Percentiles rank a stretch among this genome's conserved stretches.
Evolutionary conservation across 2,797 vertebrate species (phyloP).

Genomic region (Stomatorhinus walkeri): DNA sequence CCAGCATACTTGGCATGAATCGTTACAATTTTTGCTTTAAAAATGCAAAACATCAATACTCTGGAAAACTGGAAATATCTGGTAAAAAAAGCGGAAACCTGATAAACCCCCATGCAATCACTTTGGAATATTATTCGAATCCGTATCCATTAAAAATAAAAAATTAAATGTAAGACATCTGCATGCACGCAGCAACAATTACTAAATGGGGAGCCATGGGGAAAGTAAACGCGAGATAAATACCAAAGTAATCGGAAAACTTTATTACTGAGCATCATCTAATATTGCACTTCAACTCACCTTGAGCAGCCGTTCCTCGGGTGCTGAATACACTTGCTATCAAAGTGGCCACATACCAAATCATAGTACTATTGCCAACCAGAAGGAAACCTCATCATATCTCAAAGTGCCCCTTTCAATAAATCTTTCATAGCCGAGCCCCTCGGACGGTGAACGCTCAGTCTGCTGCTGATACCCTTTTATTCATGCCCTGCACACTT

Average conservation of each 20-base stretch:
- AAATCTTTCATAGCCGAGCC: slow-evolving; percentile 51
- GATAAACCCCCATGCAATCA: neutral
- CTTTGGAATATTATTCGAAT: neutral
- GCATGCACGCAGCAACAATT: neutral
- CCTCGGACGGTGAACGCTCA: slow-evolving; percentile 51
- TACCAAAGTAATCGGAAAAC: slow-evolving; percentile 7
- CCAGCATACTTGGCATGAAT: neutral
- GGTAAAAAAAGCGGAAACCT: neutral
- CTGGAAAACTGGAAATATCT: neutral
- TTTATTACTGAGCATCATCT: slow-evolving; percentile 32
- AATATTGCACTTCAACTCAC: slow-evolving; percentile 73
- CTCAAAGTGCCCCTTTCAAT: slow-evolving; percentile 68
- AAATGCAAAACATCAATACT: neutral
- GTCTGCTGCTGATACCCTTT: slow-evolving; percentile 55
- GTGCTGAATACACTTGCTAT: slow-evolving; percentile 98
- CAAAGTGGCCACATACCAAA: slow-evolving; percentile 92
- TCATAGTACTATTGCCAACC: slow-evolving; percentile 69
- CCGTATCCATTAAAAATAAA: neutral
- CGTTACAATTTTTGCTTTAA: neutral
- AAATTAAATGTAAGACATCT: neutral
- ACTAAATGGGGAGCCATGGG: neutral
- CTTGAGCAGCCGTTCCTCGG: slow-evolving; percentile 93
- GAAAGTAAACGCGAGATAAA: neutral
- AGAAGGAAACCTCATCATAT: slow-evolving; percentile 75
- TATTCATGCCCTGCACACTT: slow-evolving; percentile 68